A percentile compares a stretch with the other conserved stretches of the same genome.
phyloP scores from a whole-genome alignment of 2,888 invertebrate genomes.

The Platypus cylindrus region DNA sequence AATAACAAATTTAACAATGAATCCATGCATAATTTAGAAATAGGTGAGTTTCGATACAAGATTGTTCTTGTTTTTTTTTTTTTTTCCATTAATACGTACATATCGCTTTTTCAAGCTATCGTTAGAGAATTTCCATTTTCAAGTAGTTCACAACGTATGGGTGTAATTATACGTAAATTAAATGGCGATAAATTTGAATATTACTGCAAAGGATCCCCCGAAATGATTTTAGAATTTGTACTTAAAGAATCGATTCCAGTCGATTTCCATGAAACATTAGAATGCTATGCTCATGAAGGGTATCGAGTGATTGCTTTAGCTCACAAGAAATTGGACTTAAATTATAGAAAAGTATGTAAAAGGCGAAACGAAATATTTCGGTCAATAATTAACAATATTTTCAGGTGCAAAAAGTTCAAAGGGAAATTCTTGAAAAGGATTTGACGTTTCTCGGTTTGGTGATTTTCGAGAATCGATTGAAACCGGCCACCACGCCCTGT shows the following conservation, averaged over 20 bases:
- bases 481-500: slow-evolving; percentile 73
- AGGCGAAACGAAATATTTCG: slow-evolving; percentile 43
- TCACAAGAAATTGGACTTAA: slow-evolving; percentile 55
- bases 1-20: too few relatives aligned
- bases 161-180: slow-evolving; percentile 69
- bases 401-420: slow-evolving; percentile 59
- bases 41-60: too few relatives aligned
- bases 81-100: too few relatives aligned
- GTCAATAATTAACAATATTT: too few relatives aligned
- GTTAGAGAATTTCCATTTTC: slow-evolving; percentile 64
- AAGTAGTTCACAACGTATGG: slow-evolving; percentile 79
- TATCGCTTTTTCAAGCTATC: too few relatives aligned
- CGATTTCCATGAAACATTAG: slow-evolving; percentile 64
- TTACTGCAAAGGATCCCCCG: slow-evolving; percentile 59
- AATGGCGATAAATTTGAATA: slow-evolving; percentile 36
- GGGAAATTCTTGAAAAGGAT: slow-evolving; percentile 71
- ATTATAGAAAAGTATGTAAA: slow-evolving; percentile 41
- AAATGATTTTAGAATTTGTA: slow-evolving; percentile 75
- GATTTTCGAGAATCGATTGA: slow-evolving; percentile 88
- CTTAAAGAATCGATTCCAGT: slow-evolving; percentile 63
- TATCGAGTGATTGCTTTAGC: slow-evolving; percentile 87
- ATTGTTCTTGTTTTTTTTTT: too few relatives aligned
- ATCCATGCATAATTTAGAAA: slow-evolving; percentile 46
- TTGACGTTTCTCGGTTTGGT: slow-evolving; percentile 78
- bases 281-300: slow-evolving; percentile 81